Percentiles rank a stretch among this genome's conserved stretches.
These are phyloP conservation scores for Megalops atlanticus DNA, from an alignment of 2,113 vertebrate species.

Conservation along the genomic window DNA sequence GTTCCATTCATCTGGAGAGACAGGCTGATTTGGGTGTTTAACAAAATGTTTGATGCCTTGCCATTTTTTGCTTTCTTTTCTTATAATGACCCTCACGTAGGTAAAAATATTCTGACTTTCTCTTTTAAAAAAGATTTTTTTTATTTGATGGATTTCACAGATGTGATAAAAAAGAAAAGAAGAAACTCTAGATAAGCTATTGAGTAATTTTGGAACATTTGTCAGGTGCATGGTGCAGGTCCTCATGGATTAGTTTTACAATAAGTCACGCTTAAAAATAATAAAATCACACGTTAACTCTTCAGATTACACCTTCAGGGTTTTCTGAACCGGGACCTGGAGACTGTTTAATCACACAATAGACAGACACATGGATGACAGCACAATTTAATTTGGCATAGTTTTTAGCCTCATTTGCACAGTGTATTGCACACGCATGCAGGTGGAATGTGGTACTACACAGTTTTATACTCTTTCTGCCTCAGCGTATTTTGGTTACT, in stretches of 20 bases:
- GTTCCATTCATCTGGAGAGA: constrained; percentile 62
- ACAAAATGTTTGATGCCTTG: constrained; percentile 53
- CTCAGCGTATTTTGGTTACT: too few relatives aligned
- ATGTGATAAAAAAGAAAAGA: neutral
- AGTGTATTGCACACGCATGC: too few relatives aligned
- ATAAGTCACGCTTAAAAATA: too few relatives aligned
- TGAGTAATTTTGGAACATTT: neutral
- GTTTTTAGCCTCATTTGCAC: neutral
- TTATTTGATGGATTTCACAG: constrained; percentile 27
- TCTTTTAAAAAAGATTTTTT: constrained; percentile 4
- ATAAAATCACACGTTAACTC: too few relatives aligned
- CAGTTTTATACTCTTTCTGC: too few relatives aligned
- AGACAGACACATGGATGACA: neutral
- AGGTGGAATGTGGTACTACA: too few relatives aligned
- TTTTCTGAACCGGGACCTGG: too few relatives aligned
- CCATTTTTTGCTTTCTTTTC: constrained; percentile 40
- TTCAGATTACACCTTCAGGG: too few relatives aligned
- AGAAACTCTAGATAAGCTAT: neutral
- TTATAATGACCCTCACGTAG: constrained; percentile 24
- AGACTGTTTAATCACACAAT: too few relatives aligned
- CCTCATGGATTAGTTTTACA: neutral
- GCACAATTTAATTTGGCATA: neutral
- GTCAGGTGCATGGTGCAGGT: neutral
- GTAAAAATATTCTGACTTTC: constrained; percentile 23
- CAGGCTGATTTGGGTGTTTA: constrained; percentile 51